Conservation (phyloP, 37 sponge, comb jelly and placozoan genomes). For the Eunapius fragilis region DNA sequence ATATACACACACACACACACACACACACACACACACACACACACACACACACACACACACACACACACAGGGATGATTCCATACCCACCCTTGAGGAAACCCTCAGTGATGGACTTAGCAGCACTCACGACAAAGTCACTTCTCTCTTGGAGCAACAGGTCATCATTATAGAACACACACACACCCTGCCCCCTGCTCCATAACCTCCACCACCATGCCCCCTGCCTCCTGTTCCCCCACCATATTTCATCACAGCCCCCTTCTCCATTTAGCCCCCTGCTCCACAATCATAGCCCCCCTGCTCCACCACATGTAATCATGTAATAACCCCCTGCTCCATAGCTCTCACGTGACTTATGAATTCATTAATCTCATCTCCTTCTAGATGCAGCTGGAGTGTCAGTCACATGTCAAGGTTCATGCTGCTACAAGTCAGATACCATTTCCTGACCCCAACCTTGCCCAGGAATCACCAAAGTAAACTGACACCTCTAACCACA, state of each 20-base stretch:
- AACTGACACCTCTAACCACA: neutral
- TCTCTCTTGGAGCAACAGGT: slow-evolving; percentile 4
- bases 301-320: too few relatives aligned
- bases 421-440: neutral
- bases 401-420: neutral
- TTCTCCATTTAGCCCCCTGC: too few relatives aligned
- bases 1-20: too few relatives aligned
- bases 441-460: slow-evolving; percentile 35
- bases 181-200: neutral
- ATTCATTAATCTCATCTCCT: neutral
- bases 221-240: too few relatives aligned
- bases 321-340: too few relatives aligned
- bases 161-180: neutral
- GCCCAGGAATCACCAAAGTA: slow-evolving; percentile 39
- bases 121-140: neutral
- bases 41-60: slow-evolving; percentile 49
- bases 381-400: slow-evolving; percentile 20
- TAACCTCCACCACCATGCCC: too few relatives aligned
- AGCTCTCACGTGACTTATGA: too few relatives aligned
- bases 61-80: slow-evolving; percentile 18
- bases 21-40: slow-evolving; percentile 38
- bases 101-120: slow-evolving; percentile 7
- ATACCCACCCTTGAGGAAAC: slow-evolving; percentile 50
- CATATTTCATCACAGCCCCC: too few relatives aligned
- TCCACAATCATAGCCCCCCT: too few relatives aligned